A percentile compares a stretch with the other conserved stretches of the same genome.
Evolutionary conservation across 2,113 vertebrate genomes (phyloP).

Genomic region (Empidonax traillii): DNA sequence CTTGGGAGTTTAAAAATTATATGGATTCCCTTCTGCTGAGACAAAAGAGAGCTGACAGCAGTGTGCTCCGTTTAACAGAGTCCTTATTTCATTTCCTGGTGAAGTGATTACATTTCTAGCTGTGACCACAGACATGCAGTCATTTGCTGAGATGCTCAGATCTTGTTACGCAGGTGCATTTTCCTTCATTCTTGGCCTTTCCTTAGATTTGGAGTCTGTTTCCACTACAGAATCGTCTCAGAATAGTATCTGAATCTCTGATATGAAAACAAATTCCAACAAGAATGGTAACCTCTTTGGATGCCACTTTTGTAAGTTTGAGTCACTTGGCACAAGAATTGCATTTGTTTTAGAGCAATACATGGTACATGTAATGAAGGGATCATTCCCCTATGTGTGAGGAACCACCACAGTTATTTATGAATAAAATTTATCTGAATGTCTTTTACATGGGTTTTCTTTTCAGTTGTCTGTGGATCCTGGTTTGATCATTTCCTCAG

Average conservation of each 20-base stretch:
- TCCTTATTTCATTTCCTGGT: not conserved
- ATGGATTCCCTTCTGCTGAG: not conserved
- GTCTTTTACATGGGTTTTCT: not conserved
- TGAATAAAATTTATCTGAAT: not conserved
- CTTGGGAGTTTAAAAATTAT: not conserved
- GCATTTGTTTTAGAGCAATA: not conserved
- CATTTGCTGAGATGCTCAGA: not conserved
- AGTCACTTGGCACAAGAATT: not conserved
- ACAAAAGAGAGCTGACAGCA: not conserved
- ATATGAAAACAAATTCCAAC: not conserved
- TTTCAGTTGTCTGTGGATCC: constrained; percentile 75
- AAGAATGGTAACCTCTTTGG: not conserved
- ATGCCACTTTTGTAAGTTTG: not conserved
- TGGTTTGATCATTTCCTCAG: constrained; percentile 78
- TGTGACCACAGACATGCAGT: not conserved
- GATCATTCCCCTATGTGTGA: not conserved
- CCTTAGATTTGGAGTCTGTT: not conserved
- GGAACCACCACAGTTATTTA: not conserved
- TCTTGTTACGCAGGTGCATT: not conserved
- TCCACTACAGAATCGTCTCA: not conserved
- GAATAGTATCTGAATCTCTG: not conserved
- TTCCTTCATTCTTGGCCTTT: not conserved
- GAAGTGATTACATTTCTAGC: not conserved
- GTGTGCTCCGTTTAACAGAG: not conserved
- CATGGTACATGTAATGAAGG: not conserved